A percentile compares a stretch with the other conserved stretches of the same genome.
Evolutionary conservation across 1,140 invertebrate species (phyloP).

Genomic region (honey bee (Apis mellifera)): DNA sequence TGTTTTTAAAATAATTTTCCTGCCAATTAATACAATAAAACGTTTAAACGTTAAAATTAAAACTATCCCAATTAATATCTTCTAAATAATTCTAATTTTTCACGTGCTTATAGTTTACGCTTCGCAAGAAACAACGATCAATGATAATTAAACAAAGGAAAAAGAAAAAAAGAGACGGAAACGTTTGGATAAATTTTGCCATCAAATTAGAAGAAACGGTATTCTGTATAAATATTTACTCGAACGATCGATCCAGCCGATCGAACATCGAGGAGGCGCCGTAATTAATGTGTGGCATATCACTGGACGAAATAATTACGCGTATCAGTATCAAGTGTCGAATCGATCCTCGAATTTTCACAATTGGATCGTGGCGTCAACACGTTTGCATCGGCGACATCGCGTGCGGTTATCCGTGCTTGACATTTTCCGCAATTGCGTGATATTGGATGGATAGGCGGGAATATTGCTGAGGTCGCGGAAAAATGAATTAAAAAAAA

Average conservation of each 20-base stretch:
- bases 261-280: neutral
- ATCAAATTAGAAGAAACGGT: constrained; percentile 7
- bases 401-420: constrained; percentile 58
- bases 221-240: neutral
- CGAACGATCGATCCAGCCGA: neutral
- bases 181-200: neutral
- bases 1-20: too few relatives aligned
- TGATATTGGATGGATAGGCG: constrained; percentile 63
- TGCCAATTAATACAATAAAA: too few relatives aligned
- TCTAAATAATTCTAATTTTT: too few relatives aligned
- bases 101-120: too few relatives aligned
- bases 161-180: too few relatives aligned
- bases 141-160: too few relatives aligned
- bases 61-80: too few relatives aligned
- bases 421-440: constrained; percentile 62
- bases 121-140: too few relatives aligned
- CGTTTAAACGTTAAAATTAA: too few relatives aligned
- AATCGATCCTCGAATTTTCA: constrained; percentile 60
- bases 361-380: constrained; percentile 40
- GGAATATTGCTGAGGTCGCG: constrained; percentile 32
- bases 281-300: constrained; percentile 49
- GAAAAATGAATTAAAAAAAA: constrained; percentile 33
- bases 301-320: constrained; percentile 56
- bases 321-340: constrained; percentile 58
- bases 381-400: constrained; percentile 48